phyloP scores from a whole-genome alignment of 2,888 invertebrate genomes.

The Drosophila antonietae region DNA sequence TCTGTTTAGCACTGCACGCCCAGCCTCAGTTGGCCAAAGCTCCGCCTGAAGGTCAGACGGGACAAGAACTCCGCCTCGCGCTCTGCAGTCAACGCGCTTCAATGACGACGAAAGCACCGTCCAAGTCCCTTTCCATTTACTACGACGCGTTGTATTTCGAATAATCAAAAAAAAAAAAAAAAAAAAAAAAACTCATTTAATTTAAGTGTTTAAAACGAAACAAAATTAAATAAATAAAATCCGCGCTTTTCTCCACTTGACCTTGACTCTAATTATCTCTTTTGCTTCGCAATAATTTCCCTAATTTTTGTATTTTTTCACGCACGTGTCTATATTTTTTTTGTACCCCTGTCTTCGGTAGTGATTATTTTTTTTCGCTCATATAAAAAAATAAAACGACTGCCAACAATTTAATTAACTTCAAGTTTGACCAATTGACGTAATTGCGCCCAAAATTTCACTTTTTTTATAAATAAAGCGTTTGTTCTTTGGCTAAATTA shows the following conservation, averaged over 20 bases:
- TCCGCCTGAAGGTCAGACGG: constrained; percentile 70
- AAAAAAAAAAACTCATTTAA: constrained; percentile 19
- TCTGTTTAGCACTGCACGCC: constrained; percentile 9
- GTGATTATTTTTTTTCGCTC: constrained; percentile 60
- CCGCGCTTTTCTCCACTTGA: constrained; percentile 37
- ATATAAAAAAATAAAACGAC: constrained; percentile 51
- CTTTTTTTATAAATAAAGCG: constrained; percentile 45
- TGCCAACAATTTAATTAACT: constrained; percentile 43
- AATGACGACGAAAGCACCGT: constrained; percentile 70
- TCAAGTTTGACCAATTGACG: constrained; percentile 70
- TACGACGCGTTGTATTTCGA: constrained; percentile 56
- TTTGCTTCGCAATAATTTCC: constrained; percentile 24
- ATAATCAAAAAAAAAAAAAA: background rate
- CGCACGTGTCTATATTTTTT: constrained; percentile 65
- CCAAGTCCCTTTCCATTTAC: constrained; percentile 47
- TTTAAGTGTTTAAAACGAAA: constrained; percentile 26
- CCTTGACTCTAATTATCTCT: constrained; percentile 46
- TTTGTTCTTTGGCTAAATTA: constrained; percentile 34
- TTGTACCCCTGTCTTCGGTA: constrained; percentile 52
- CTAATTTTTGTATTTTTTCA: constrained; percentile 27
- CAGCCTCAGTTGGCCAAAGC: constrained; percentile 39
- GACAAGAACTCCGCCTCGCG: constrained; percentile 46
- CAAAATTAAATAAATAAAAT: constrained; percentile 1
- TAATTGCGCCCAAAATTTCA: constrained; percentile 55
- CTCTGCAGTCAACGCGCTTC: constrained; percentile 66